Conservation (phyloP, 2,888 invertebrate species). For the Xestoiulus laeticollis region DNA sequence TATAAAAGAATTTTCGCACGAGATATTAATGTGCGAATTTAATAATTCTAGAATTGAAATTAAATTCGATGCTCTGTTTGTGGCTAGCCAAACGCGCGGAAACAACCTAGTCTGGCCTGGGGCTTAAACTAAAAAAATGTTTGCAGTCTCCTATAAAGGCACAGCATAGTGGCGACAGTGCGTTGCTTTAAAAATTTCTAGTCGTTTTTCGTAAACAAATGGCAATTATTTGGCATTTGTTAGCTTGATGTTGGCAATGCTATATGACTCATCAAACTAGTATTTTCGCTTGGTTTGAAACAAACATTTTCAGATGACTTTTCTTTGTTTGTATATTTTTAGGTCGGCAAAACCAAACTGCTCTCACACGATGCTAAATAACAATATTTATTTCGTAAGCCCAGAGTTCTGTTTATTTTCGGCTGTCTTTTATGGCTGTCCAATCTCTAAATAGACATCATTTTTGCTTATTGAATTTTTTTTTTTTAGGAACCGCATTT, state of each 20-base stretch:
- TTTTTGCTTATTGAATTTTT: conserved; percentile 3
- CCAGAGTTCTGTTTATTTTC: conserved; percentile 48
- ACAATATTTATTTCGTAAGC: conserved; percentile 49
- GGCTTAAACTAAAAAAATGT: too few species aligned
- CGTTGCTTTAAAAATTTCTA: background rate
- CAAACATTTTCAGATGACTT: conserved; percentile 49
- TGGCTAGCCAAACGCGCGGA: too few species aligned
- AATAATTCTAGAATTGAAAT: too few species aligned
- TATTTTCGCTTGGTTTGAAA: conserved; percentile 29
- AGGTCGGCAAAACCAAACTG: conserved; percentile 36
- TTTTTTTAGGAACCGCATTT: background rate
- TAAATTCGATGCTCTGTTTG: too few species aligned
- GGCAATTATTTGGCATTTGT: conserved; percentile 27
- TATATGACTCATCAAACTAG: conserved; percentile 3
- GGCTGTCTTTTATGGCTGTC: conserved; percentile 48
- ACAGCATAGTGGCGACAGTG: background rate
- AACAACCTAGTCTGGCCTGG: too few species aligned
- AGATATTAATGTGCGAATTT: too few species aligned
- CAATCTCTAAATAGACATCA: conserved; percentile 30
- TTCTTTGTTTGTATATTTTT: conserved; percentile 48
- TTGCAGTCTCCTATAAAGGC: too few species aligned
- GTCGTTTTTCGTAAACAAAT: background rate
- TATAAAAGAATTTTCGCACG: too few species aligned
- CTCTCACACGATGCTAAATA: conserved; percentile 49
- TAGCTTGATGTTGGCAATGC: background rate